phyloP scores from a whole-genome alignment of 1,140 invertebrate species.

The Cydia pomonella region DNA sequence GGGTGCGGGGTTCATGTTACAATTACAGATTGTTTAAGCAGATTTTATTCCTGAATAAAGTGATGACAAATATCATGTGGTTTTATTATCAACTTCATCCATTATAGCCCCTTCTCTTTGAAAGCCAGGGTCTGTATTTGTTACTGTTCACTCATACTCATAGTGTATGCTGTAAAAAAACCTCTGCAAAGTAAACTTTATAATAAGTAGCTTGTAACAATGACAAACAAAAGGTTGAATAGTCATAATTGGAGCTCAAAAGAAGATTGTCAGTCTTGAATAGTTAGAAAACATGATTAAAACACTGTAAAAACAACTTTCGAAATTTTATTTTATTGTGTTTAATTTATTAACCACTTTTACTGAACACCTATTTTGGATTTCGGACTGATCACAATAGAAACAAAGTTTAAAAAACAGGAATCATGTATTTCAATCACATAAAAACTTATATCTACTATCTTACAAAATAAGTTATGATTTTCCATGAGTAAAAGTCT shows the following conservation, averaged over 20 bases:
- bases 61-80: constrained; percentile 41
- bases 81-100: background rate
- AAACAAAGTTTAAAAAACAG: constrained; percentile 12
- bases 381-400: background rate
- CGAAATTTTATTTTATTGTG: too few relatives aligned
- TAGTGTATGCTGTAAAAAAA: too few relatives aligned
- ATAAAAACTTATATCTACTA: constrained; percentile 20
- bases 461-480: constrained; percentile 31
- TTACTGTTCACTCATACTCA: too few relatives aligned
- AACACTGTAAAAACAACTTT: too few relatives aligned
- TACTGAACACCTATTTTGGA: background rate
- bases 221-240: too few relatives aligned
- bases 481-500: background rate
- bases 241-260: too few relatives aligned
- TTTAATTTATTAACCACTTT: too few relatives aligned
- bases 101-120: background rate
- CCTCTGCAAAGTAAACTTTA: too few relatives aligned
- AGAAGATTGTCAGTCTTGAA: too few relatives aligned
- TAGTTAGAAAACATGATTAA: too few relatives aligned
- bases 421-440: constrained; percentile 27
- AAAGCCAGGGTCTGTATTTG: too few relatives aligned
- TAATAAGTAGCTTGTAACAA: too few relatives aligned
- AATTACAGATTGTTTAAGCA: constrained; percentile 63
- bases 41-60: constrained; percentile 75
- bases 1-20: constrained; percentile 53